Evolutionary conservation across 2,797 vertebrate species (phyloP).

Genomic region (Cygnus olor): DNA sequence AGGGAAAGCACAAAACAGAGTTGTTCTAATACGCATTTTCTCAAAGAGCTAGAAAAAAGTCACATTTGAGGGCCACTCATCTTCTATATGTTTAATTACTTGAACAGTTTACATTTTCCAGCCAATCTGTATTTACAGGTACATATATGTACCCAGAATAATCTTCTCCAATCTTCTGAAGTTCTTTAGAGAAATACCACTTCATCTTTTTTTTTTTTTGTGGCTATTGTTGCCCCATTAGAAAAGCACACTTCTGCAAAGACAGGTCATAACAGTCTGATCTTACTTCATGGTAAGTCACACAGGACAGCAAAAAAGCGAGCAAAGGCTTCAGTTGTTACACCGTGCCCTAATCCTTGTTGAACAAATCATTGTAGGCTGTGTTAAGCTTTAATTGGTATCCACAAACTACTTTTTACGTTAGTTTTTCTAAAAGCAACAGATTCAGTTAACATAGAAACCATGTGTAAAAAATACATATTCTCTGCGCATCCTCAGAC

Average conservation of each 20-base stretch:
- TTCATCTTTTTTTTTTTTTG: not conserved
- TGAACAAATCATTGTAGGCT: not conserved
- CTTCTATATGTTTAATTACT: not conserved
- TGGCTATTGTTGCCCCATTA: not conserved
- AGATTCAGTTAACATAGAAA: not conserved
- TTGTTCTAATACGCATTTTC: not conserved
- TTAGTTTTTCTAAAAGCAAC: not conserved
- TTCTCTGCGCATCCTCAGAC: not conserved
- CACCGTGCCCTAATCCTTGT: not conserved
- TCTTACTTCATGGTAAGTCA: not conserved
- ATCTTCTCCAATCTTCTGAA: not conserved
- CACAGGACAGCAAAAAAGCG: not conserved
- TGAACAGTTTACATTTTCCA: not conserved
- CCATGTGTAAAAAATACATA: not conserved
- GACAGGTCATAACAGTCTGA: not conserved
- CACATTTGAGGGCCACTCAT: not conserved
- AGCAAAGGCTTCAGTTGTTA: not conserved
- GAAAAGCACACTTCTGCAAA: not conserved
- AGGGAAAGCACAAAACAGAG: not conserved
- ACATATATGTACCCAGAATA: not conserved
- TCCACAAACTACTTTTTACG: not conserved
- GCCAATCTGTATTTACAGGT: not conserved
- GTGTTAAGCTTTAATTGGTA: not conserved
- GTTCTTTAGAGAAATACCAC: not conserved
- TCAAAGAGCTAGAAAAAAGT: not conserved